Percentiles rank a stretch among this genome's conserved stretches.
Conservation (phyloP, 2,113 vertebrate species). For the Macaca mulatta region DNA sequence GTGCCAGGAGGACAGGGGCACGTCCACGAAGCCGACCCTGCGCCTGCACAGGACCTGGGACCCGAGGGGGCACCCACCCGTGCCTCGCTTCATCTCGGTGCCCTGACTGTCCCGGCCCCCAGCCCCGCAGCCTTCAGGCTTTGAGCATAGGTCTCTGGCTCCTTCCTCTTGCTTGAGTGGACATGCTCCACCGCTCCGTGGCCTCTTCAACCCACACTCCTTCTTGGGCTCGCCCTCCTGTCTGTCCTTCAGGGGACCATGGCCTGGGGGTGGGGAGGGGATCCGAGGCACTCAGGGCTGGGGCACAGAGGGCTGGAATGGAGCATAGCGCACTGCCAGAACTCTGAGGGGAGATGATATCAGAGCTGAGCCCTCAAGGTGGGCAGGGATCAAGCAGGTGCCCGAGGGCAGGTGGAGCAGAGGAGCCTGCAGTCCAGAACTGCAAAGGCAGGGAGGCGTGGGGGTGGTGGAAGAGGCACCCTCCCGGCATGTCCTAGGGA, state of each 20-base stretch:
- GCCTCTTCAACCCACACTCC: background rate
- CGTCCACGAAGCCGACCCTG: background rate
- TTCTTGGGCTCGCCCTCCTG: background rate
- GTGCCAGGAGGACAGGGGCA: background rate
- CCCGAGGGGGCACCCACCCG: background rate
- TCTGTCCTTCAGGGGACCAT: background rate
- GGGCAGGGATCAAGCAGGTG: background rate
- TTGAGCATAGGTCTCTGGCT: rapidly evolving
- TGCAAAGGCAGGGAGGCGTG: background rate
- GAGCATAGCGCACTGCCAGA: background rate
- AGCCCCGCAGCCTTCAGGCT: background rate
- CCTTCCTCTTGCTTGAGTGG: background rate
- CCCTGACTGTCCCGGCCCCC: background rate
- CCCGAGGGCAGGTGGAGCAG: background rate
- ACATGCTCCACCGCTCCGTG: rapidly evolving
- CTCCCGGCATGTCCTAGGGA: background rate
- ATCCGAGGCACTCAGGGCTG: too few relatives aligned
- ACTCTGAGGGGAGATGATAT: background rate
- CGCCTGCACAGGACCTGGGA: background rate
- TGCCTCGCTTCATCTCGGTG: background rate
- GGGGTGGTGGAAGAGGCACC: background rate
- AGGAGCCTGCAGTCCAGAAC: background rate
- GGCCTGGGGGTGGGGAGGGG: background rate
- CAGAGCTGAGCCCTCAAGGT: too few relatives aligned
- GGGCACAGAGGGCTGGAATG: background rate